Conservation (phyloP, 2,797 vertebrate genomes). For the Ciconia nigra region DNA sequence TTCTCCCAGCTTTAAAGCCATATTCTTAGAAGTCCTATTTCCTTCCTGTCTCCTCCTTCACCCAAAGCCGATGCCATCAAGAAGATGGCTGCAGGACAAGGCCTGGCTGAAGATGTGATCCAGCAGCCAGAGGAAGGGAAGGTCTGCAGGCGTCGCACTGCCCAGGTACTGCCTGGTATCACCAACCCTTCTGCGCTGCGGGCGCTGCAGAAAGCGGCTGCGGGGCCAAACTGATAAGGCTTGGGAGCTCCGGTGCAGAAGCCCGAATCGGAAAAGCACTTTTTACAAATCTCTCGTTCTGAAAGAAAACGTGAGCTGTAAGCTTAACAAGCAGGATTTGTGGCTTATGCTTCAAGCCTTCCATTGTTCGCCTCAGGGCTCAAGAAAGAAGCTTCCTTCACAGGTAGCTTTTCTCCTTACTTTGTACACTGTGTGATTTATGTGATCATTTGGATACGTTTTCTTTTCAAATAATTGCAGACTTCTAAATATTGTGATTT, state of each 20-base stretch:
- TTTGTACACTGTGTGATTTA: background rate
- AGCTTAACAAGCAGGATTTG: background rate
- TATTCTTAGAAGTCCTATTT: background rate
- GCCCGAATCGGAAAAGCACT: background rate
- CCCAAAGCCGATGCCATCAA: background rate
- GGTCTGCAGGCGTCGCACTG: rapidly evolving
- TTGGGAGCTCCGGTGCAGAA: background rate
- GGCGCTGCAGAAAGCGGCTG: rapidly evolving
- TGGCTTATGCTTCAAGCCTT: background rate
- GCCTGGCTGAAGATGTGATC: background rate
- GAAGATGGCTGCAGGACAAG: rapidly evolving
- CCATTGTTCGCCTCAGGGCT: background rate
- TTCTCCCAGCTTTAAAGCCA: background rate
- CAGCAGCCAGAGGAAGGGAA: background rate
- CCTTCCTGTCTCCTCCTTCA: background rate
- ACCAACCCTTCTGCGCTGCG: background rate
- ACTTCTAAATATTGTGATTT: background rate
- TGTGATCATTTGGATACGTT: background rate
- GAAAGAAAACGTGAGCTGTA: background rate
- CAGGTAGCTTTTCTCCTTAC: background rate
- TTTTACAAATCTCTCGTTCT: background rate
- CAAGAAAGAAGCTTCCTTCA: background rate
- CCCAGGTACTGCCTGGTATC: background rate
- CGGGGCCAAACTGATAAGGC: rapidly evolving
- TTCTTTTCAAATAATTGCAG: background rate